A percentile compares a stretch with the other conserved stretches of the same genome.
Conservation (phyloP, 2,113 vertebrate genomes). For the Canis aureus region DNA sequence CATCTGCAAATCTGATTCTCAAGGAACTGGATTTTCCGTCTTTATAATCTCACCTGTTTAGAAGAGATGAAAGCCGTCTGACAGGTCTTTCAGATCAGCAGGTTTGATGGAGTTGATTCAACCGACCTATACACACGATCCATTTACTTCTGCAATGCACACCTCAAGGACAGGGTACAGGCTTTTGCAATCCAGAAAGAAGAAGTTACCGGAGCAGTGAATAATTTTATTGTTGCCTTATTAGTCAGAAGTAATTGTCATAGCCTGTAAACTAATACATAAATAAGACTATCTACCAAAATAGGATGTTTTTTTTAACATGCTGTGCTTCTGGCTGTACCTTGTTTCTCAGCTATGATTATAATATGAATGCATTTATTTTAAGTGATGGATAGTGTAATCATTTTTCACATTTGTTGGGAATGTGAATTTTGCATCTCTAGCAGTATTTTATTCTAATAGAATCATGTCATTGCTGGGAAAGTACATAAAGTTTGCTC, state of each 20-base stretch:
- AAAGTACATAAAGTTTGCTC: neutral
- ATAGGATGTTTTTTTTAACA: neutral
- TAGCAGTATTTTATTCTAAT: constrained; percentile 37
- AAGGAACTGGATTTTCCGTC: neutral
- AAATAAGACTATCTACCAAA: neutral
- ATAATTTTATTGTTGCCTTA: neutral
- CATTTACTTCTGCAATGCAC: neutral
- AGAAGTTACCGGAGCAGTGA: neutral
- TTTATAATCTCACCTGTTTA: too few relatives aligned
- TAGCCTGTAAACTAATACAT: neutral
- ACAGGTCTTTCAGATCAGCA: neutral
- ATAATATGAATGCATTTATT: neutral
- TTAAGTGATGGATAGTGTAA: neutral
- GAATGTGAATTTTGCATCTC: neutral
- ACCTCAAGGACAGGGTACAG: neutral
- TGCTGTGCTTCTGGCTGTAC: neutral
- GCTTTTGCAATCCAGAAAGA: too few relatives aligned
- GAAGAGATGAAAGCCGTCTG: neutral
- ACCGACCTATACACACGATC: accelerated
- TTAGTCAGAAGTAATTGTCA: neutral
- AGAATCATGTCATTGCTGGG: constrained; percentile 17
- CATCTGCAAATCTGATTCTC: neutral
- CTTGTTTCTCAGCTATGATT: neutral
- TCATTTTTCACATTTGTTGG: neutral
- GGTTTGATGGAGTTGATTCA: too few relatives aligned